These are phyloP conservation scores for Xestobium rufovillosum DNA, from an alignment of 2,888 invertebrate species.

Conservation along the genomic window DNA sequence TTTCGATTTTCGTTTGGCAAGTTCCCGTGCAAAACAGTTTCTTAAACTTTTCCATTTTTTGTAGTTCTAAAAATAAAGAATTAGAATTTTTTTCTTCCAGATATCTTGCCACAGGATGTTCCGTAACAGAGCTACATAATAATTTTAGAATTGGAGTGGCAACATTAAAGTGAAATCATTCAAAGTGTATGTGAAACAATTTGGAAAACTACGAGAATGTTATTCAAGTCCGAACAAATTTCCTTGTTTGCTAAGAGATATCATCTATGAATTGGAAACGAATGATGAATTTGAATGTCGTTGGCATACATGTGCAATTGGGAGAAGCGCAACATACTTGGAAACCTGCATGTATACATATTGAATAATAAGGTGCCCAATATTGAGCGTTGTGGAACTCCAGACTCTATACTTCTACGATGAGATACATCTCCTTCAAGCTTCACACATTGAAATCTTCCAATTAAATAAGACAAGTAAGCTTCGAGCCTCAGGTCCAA, in stretches of 20 bases:
- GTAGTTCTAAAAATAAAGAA: no score
- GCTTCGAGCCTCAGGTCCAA: neutral
- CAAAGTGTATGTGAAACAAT: no score
- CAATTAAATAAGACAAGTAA: neutral
- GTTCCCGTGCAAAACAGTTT: no score
- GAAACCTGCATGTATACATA: neutral
- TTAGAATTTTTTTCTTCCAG: no score
- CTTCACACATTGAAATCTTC: neutral
- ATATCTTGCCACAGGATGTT: no score
- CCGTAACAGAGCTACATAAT: no score
- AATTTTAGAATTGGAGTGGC: no score
- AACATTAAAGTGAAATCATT: no score
- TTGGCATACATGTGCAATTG: neutral
- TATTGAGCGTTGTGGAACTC: neutral
- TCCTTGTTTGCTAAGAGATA: neutral
- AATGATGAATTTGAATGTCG: neutral
- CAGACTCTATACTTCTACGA: neutral
- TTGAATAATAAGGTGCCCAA: neutral
- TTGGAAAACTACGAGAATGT: no score
- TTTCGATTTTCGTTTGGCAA: no score
- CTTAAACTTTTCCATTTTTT: no score
- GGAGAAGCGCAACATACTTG: neutral
- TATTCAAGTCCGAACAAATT: slow-evolving; percentile 2
- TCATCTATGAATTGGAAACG: neutral
- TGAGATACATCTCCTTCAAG: neutral